phyloP scores from a whole-genome alignment of 30 jellyfish, hydroid and myxozoan genomes.

The Rhopilema esculentum region DNA sequence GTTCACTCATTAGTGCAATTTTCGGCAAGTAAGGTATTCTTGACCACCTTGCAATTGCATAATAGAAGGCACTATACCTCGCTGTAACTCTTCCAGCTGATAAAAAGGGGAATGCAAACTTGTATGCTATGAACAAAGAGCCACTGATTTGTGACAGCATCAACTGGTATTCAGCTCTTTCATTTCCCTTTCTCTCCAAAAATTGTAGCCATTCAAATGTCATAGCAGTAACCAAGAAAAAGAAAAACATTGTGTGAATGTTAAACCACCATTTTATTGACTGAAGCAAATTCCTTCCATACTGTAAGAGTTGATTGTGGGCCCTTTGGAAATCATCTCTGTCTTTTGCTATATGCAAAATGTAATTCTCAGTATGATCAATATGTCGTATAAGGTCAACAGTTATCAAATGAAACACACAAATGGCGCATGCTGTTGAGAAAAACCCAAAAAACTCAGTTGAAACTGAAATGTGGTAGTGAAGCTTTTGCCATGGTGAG shows the following conservation, averaged over 20 bases:
- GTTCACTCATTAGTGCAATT: not conserved
- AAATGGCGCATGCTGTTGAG: constrained; percentile 1
- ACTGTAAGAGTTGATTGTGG: not conserved
- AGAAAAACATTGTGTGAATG: not conserved
- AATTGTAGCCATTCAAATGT: constrained; percentile 1
- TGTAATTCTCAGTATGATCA: not conserved
- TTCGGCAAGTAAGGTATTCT: constrained; percentile 1
- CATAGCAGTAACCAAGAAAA: constrained; percentile 6
- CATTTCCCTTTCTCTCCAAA: not conserved
- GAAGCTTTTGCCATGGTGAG: not conserved
- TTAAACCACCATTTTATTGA: constrained; percentile 12
- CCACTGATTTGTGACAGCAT: constrained; percentile 2
- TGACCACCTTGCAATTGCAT: constrained; percentile 4
- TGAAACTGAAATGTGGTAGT: constrained; percentile 15
- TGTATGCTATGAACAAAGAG: constrained; percentile 8
- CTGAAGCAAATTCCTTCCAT: constrained; percentile 4
- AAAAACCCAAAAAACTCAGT: constrained; percentile 7
- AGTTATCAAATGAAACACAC: constrained; percentile 1
- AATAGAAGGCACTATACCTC: not conserved
- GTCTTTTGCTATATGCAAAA: not conserved
- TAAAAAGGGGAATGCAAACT: constrained; percentile 16
- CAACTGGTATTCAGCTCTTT: not conserved
- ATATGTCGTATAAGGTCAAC: constrained; percentile 3
- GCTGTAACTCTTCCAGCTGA: constrained; percentile 4
- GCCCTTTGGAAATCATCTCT: constrained; percentile 10